Conservation (phyloP, 2,797 vertebrate species). For the Heteromormyrus szaboi region DNA sequence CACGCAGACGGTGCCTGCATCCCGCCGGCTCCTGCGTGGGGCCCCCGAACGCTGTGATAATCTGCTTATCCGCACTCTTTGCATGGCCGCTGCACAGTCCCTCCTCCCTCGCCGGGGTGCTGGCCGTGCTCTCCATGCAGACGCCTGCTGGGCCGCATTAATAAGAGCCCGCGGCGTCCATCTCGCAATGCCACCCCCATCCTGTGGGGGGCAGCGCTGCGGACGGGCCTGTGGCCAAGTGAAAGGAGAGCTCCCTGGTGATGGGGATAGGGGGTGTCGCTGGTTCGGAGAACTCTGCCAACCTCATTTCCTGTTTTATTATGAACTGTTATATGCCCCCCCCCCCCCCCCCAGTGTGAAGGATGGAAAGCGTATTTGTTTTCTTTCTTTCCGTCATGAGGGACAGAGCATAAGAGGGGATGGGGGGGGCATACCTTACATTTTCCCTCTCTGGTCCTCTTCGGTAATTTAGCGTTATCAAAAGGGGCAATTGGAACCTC, state of each 20-base stretch:
- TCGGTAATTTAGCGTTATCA: background rate
- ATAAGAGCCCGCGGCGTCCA: background rate
- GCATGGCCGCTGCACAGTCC: background rate
- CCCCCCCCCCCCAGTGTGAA: slow-evolving; percentile 16
- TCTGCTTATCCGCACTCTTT: slow-evolving; percentile 5
- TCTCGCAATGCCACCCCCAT: background rate
- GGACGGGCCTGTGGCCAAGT: background rate
- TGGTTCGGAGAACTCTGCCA: slow-evolving; percentile 25
- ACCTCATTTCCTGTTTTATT: slow-evolving; percentile 36
- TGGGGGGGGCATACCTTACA: background rate
- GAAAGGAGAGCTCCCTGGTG: background rate
- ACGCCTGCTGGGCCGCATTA: background rate
- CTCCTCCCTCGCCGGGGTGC: background rate
- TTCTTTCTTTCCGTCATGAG: background rate
- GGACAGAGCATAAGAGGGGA: background rate
- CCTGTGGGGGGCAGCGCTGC: background rate
- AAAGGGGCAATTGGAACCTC: background rate
- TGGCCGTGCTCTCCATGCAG: background rate
- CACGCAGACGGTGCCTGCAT: background rate
- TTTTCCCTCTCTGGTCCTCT: background rate
- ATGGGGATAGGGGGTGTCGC: slow-evolving; percentile 14
- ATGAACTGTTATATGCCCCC: slow-evolving; percentile 19
- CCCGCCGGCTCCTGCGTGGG: background rate
- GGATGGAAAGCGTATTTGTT: background rate
- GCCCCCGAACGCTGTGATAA: background rate